phyloP scores from a whole-genome alignment of 2,888 invertebrate genomes.

The Heliconius sara region DNA sequence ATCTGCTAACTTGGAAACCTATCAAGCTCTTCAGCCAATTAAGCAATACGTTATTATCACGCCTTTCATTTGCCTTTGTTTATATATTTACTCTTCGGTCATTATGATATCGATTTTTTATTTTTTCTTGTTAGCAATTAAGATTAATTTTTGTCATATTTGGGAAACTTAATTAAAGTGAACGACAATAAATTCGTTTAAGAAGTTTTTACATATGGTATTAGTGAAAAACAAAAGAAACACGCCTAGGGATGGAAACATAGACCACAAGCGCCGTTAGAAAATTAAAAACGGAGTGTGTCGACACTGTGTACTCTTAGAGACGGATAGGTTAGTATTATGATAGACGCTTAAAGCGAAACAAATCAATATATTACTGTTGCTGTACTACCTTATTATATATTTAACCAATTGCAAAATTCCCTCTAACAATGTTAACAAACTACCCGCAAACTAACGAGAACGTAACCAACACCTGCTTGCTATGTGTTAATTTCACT shows the following conservation, averaged over 20 bases:
- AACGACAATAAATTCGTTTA: too few relatives aligned
- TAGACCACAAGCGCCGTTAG: background rate
- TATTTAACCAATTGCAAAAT: constrained; percentile 4
- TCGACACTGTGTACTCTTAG: background rate
- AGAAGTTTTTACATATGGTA: too few relatives aligned
- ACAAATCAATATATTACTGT: background rate
- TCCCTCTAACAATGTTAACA: constrained; percentile 22
- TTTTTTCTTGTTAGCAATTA: too few relatives aligned
- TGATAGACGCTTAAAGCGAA: background rate
- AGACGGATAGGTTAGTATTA: background rate
- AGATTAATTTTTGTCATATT: too few relatives aligned
- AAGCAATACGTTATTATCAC: constrained; percentile 5
- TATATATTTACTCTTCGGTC: background rate
- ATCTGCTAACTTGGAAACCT: background rate
- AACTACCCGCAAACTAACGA: constrained; percentile 17
- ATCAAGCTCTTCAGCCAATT: background rate
- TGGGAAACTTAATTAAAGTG: too few relatives aligned
- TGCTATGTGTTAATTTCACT: constrained; percentile 37
- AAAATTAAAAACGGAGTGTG: background rate
- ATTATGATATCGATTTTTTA: background rate
- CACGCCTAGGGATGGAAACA: too few relatives aligned
- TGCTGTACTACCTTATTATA: constrained; percentile 2
- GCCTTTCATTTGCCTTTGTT: background rate
- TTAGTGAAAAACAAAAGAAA: too few relatives aligned
- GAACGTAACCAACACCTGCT: constrained; percentile 28